Base-by-base conservation (phyloP, 2,113 vertebrate genomes). In the human (Homo sapiens) region DNA sequence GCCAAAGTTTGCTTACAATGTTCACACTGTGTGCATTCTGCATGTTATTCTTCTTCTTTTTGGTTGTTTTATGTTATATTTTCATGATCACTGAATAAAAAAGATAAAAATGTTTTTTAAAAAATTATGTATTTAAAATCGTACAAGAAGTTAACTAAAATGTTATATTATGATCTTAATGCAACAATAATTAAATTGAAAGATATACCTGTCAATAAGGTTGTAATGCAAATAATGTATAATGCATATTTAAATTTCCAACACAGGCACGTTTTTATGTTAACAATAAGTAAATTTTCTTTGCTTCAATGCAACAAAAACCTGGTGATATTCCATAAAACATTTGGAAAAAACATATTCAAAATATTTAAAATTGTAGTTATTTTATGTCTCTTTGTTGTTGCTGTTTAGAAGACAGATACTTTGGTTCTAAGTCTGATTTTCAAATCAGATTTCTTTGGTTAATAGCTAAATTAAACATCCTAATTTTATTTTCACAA, bases 341-440 rank as follows among this genome's bases (percentile, higher is more conserved):
- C 23, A 73, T 55, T 22, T 68, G 40, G 38, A 90, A 89, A 97
- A 90, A 23, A 94, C 14, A 35, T 23, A 72, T 8, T 78, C 2
- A 95, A 91, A 86, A 79, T 50, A 64, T 79, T 76, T 97, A 48
- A 95, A 85, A 38, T 72, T 66, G n/a, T 30, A 86, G 45, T 95
- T 93, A 27, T 93, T 96, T 83, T 45, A 43, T n/a, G 8, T 45
- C 40, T 78, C 83, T 76, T 57, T 81, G 30, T 79, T 55, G 20
- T 57, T 81, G n/a, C 73, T 55, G 20, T 75, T 80, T 61, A 73
- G 57, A 81, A 91, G 55, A 73, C 57, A 76, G 40, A 52, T 73
- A 40, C 52, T 90, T 96, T 85, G 38, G 43, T 87, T 55, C 18
- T 45, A 78, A 86, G 30, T 78, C 32, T 30, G 30, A 84, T 57